These are phyloP conservation scores for Rhea americana DNA, from an alignment of 2,113 vertebrate species.

Conservation along the genomic window DNA sequence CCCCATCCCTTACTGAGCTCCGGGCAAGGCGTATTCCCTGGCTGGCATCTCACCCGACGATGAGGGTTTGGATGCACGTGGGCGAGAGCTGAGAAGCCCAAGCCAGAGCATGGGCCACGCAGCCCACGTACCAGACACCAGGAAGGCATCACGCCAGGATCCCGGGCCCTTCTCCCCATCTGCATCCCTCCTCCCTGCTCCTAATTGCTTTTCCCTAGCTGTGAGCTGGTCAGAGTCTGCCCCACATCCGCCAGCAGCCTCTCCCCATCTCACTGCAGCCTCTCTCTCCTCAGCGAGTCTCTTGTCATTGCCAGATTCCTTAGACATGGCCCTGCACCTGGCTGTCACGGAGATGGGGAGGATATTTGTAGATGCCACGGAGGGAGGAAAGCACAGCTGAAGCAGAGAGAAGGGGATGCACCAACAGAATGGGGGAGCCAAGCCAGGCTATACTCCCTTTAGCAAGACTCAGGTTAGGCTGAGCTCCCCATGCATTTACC, in stretches of 20 bases:
- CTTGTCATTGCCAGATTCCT: not conserved
- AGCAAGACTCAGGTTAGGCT: not conserved
- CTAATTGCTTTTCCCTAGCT: fast-evolving
- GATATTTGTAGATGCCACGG: slow-evolving; percentile 1
- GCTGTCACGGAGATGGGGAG: not conserved
- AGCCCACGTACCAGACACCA: not conserved
- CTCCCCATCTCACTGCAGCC: not conserved
- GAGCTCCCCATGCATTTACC: not conserved
- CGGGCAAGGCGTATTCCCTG: too few species aligned
- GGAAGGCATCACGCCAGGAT: not conserved
- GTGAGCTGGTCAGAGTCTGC: not conserved
- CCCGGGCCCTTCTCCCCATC: not conserved
- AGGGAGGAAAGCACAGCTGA: not conserved
- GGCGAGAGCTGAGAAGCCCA: not conserved
- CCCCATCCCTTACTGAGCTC: not conserved
- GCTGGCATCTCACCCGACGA: too few species aligned
- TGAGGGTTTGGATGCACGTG: not conserved
- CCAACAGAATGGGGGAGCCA: not conserved
- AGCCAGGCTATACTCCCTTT: not conserved
- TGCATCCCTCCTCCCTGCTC: not conserved
- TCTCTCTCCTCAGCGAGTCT: fast-evolving
- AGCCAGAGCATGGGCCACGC: not conserved
- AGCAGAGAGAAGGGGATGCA: not conserved
- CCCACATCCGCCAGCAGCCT: fast-evolving
- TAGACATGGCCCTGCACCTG: not conserved